Base-by-base conservation (phyloP, 1,140 invertebrate genomes). In the Drosophila nigrodunni region DNA sequence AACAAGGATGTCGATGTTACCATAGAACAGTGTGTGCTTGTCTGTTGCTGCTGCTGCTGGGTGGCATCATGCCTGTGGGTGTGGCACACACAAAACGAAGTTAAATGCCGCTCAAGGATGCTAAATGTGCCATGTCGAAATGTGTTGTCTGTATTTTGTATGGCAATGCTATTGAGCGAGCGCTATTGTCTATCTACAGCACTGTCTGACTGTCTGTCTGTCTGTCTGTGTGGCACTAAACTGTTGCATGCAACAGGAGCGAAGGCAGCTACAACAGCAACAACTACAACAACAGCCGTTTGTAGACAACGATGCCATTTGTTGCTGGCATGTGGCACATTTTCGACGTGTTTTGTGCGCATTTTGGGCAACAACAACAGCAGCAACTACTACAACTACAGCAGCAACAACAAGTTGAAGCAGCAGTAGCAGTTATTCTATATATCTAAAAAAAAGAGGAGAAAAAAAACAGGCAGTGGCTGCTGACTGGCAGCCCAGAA, bases 301-400 rank as follows among this genome's bases (percentile, higher is more conserved):
- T 55, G 69, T 25, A 69, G 72, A 74, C 73, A 71, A 75, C 73
- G 54, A 49, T 69, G 69, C 37, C 73, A 67, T 75, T 75, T 78
- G 74, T 70, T 80, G 68, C 80, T 88, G 85, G 86, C 83, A 88
- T 89, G 86, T 89, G 85, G 85, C 85, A 89, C 85, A 89, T 89
- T 89, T 89, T 89, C 85, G 85, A 89, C 85, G 83, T 89, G 85
- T 89, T 89, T 89, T 89, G 85, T 88, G 74, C 82, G 78, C 85
- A 89, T 89, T 88, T 89, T 70, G 85, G 85, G 85, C 85, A 89
- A 66, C 82, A 74, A 70, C 57, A 75, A 49, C 69, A 71, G 49
- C 43, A 43, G 54, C 47, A 55, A 52, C 44, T 58, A 41, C 18
- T 37, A 44, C 46, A 62, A 54, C 34, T 49, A 66, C 18, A 15